Conservation (phyloP, 2,797 vertebrate genomes). For the Leucoraja ocellata region DNA sequence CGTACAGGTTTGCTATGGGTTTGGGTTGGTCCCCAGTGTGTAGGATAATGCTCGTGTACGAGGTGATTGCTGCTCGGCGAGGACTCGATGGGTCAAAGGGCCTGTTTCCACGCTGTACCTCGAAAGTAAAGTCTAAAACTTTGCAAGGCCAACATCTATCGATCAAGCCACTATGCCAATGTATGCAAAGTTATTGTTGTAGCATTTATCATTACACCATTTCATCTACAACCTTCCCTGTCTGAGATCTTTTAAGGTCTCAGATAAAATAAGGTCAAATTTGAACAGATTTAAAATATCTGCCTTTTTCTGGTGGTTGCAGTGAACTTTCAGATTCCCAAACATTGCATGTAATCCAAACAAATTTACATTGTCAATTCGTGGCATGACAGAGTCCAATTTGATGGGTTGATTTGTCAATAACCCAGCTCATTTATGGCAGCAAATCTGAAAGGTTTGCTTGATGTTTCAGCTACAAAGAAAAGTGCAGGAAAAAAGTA, state of each 20-base stretch:
- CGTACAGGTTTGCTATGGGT: too few species aligned
- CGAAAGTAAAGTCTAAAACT: too few species aligned
- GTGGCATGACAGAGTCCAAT: conserved; percentile 13
- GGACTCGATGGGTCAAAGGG: too few species aligned
- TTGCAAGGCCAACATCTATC: too few species aligned
- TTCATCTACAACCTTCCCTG: neutral
- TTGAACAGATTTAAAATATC: conserved; percentile 12
- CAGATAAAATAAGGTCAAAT: neutral
- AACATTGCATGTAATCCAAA: neutral
- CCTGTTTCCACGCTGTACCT: too few species aligned
- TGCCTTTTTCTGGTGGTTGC: neutral
- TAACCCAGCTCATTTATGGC: neutral
- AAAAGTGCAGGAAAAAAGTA: neutral
- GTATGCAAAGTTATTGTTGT: neutral
- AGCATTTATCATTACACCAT: neutral
- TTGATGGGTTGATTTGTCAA: conserved; percentile 23
- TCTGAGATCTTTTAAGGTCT: neutral
- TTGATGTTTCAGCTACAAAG: conserved; percentile 1
- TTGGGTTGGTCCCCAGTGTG: too few species aligned
- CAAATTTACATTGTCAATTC: neutral
- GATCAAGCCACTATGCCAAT: neutral
- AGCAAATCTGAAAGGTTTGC: neutral
- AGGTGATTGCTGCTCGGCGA: too few species aligned
- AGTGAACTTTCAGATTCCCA: neutral
- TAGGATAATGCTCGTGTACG: too few species aligned